Base-by-base conservation (phyloP, 2,113 vertebrate genomes). In the Piliocolobus tephrosceles region DNA sequence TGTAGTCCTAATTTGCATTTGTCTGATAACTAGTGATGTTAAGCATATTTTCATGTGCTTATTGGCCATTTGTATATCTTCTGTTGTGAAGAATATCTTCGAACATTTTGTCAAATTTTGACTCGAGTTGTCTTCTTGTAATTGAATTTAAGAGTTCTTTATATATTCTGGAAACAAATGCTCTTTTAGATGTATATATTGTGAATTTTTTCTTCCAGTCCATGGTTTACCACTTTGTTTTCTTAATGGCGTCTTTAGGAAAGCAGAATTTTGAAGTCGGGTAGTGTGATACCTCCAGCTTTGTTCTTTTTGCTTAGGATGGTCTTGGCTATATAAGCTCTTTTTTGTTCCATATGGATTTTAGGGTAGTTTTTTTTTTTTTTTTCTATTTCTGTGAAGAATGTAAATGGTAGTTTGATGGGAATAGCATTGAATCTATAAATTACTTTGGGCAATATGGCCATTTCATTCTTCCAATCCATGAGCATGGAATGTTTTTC, bases 91-190 rank as follows among this genome's bases (percentile, higher is more conserved):
- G 32, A 47, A 5, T 76, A 35, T 30, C 81, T 82, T 95, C n/a
- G 84, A 64, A 73, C 25, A 4, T 76, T 58, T 64, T 83, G 14
- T 30, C 23, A 2, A 73, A n/a, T 64, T 79, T 92, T 66, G 52
- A 38, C 35, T 84, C 80, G 27, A 40, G 45, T 88, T 91, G 32
- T 66, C 61, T 88, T 70, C 10, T 79, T 88, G 32, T 38, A 90
- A 76, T 30, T 86, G 23, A 78, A 55, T 61, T 93, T 87, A 50
- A 96, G n/a, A 93, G 50, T 80, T 64, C 47, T 92, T 83, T 84
- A 57, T 55, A 50, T 76, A 57, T 55, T 86, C 38, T 96, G 55
- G 22, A 87, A 75, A 47, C 25, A 87, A 75, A 80, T 80, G 22
- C 18, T 50, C 86, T 87, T 38, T 89, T n/a, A 72, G 12, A 32